Conservation (phyloP, 2,888 invertebrate genomes). For the Branchipolynoe longqiensis region DNA sequence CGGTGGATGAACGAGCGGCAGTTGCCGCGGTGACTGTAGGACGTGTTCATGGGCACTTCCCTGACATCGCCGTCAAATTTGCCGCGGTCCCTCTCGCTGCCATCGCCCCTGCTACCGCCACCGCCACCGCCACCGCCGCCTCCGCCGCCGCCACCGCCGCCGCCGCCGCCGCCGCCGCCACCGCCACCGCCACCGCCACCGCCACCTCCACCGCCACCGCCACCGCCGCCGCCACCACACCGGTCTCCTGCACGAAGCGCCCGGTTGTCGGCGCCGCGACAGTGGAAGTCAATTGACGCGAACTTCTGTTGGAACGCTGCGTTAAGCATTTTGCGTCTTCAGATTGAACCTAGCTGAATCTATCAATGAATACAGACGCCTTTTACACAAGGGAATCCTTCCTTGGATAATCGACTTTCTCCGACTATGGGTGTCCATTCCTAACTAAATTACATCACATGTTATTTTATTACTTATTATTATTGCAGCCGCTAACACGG, state of each 20-base stretch:
- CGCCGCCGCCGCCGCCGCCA: not conserved
- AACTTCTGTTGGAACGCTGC: slow-evolving; percentile 31
- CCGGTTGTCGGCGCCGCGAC: no score
- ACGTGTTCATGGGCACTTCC: not conserved
- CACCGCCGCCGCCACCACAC: not conserved
- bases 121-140: not conserved
- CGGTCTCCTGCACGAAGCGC: no score
- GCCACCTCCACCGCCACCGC: not conserved
- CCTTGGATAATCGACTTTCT: not conserved
- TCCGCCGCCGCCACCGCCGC: not conserved
- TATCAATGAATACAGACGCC: not conserved
- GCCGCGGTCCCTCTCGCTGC: not conserved
- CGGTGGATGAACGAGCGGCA: slow-evolving; percentile 9
- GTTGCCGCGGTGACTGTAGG: slow-evolving; percentile 18
- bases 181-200: not conserved
- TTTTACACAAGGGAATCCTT: not conserved
- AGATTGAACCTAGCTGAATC: not conserved
- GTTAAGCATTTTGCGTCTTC: slow-evolving; percentile 4
- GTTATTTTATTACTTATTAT: no score
- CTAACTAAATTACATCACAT: no score
- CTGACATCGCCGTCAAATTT: not conserved
- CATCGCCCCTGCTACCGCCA: not conserved
- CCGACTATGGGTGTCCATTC: no score
- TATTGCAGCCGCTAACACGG: no score
- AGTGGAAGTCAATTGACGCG: not conserved